A percentile compares a stretch with the other conserved stretches of the same genome.
These are phyloP conservation scores for Ranitomeya variabilis DNA, from an alignment of 2,113 vertebrate genomes.

Conservation along the genomic window DNA sequence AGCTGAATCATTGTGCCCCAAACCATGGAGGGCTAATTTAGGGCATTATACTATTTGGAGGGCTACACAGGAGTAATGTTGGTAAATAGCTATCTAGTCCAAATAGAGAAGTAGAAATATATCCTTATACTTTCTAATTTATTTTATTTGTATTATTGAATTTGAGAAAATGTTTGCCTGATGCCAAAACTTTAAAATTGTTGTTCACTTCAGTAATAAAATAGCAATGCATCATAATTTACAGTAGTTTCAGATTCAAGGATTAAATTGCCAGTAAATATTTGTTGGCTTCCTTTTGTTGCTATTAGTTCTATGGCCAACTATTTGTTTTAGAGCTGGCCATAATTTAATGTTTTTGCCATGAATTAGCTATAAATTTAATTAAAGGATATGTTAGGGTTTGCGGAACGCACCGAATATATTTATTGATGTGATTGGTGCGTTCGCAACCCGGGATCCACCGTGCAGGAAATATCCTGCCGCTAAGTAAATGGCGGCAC, in stretches of 20 bases:
- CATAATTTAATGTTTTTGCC: slow-evolving; percentile 13
- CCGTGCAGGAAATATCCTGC: too few species aligned
- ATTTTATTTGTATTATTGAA: neutral
- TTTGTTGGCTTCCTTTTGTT: neutral
- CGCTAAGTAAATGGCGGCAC: too few species aligned
- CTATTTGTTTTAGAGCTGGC: neutral
- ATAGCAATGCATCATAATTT: neutral
- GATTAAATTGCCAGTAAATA: slow-evolving; percentile 11
- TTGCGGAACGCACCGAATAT: too few species aligned
- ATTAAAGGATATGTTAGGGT: neutral
- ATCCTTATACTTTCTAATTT: neutral
- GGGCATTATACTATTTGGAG: too few species aligned
- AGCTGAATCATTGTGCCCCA: too few species aligned
- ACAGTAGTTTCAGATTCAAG: slow-evolving; percentile 1
- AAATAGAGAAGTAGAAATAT: neutral
- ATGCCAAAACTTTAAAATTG: neutral
- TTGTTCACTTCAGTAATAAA: neutral
- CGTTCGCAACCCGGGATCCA: too few species aligned
- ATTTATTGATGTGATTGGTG: too few species aligned
- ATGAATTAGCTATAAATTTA: neutral
- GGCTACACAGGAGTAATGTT: neutral
- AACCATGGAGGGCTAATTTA: too few species aligned
- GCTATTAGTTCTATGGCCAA: slow-evolving; percentile 6
- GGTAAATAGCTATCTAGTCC: neutral
- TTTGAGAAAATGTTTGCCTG: neutral